A percentile compares a stretch with the other conserved stretches of the same genome.
Conservation (phyloP, 2,113 vertebrate genomes). For the Nymphicus hollandicus region DNA sequence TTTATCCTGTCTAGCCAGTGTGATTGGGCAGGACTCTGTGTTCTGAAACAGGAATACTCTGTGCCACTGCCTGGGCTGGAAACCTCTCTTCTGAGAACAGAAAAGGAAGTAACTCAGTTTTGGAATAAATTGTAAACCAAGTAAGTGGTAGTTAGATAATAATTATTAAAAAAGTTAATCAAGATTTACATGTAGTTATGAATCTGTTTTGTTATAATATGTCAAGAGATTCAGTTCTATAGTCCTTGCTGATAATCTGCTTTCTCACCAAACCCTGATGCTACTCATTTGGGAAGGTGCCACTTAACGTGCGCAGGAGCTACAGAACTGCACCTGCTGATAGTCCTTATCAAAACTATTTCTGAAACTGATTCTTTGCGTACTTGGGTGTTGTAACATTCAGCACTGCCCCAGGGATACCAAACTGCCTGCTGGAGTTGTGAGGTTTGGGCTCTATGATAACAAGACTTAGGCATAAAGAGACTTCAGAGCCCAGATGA, state of each 20-base stretch:
- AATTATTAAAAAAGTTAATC: neutral
- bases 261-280: neutral
- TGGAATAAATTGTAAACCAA: neutral
- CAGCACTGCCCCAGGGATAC: neutral
- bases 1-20: neutral
- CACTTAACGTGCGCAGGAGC: rapidly evolving
- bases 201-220: neutral
- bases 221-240: neutral
- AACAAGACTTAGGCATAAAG: neutral
- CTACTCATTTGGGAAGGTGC: neutral
- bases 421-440: neutral
- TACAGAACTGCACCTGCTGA: neutral
- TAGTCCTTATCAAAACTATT: neutral
- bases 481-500: neutral
- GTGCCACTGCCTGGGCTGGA: neutral
- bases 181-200: neutral
- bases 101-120: neutral
- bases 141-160: neutral
- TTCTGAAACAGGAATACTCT: neutral
- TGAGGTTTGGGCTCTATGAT: neutral
- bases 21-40: neutral
- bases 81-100: neutral
- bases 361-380: neutral
- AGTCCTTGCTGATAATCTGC: neutral
- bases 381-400: neutral